Conservation (phyloP, 1,140 invertebrate species). For the Megalopta genalis region DNA sequence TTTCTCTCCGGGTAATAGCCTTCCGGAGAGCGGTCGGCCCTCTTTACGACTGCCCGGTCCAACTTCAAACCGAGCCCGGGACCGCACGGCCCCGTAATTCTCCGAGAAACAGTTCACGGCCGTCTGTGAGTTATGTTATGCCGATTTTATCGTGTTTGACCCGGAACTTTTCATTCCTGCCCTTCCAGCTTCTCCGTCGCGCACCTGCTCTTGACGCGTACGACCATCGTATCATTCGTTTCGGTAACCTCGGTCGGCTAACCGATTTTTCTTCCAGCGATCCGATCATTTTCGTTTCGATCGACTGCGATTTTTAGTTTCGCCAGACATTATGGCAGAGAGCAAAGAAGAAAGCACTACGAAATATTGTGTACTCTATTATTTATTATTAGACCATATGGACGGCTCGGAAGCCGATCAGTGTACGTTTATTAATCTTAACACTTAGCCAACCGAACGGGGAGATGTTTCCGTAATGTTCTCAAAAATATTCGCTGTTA, state of each 20-base stretch:
- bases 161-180: conserved; percentile 8
- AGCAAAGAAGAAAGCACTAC: too few species aligned
- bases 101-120: background rate
- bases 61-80: background rate
- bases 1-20: conserved; percentile 23
- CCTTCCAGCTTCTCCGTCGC: background rate
- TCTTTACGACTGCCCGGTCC: conserved; percentile 9
- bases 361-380: too few species aligned
- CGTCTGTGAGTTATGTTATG: conserved; percentile 3
- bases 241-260: background rate
- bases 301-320: too few species aligned
- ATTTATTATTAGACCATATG: too few species aligned
- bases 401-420: too few species aligned
- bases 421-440: too few species aligned
- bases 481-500: too few species aligned
- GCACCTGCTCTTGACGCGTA: background rate
- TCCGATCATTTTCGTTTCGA: background rate
- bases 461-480: too few species aligned
- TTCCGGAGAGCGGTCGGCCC: background rate
- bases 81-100: conserved; percentile 16
- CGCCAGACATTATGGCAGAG: too few species aligned
- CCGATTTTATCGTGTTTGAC: conserved; percentile 18
- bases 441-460: too few species aligned
- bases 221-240: conserved; percentile 4
- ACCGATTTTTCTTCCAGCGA: too few species aligned